These are phyloP conservation scores for Tetragnatha versicolor DNA, from an alignment of 1,140 invertebrate genomes.

Conservation along the genomic window DNA sequence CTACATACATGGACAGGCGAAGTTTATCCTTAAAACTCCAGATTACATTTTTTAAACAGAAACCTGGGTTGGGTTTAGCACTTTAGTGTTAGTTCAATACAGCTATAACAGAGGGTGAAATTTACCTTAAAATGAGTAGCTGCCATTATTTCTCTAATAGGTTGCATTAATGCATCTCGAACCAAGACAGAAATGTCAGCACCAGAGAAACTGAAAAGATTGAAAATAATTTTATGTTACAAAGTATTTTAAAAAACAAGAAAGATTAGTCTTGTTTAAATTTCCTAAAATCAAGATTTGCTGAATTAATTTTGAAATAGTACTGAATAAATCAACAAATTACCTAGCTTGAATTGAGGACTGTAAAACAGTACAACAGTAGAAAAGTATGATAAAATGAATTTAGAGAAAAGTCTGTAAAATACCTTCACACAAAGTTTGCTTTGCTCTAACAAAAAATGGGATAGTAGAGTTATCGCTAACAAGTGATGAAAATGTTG, in stretches of 20 bases:
- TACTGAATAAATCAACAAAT: no score
- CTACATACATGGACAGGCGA: no score
- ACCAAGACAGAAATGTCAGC: conserved; percentile 99
- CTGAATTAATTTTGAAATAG: no score
- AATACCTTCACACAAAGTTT: no score
- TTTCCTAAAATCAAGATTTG: no score
- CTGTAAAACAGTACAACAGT: not conserved
- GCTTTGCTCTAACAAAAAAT: no score
- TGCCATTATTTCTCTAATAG: conserved; percentile 96
- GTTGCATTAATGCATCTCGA: conserved; percentile 97
- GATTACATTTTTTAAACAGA: not conserved
- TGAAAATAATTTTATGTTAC: no score
- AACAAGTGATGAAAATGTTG: no score
- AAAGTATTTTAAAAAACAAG: no score
- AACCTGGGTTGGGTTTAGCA: no score
- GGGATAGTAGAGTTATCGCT: no score
- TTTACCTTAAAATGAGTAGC: conserved; percentile 92
- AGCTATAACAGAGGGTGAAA: not conserved
- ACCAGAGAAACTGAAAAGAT: conserved; percentile 74
- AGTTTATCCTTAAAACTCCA: not conserved
- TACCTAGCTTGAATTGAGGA: not conserved
- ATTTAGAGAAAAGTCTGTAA: not conserved
- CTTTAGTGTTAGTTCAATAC: not conserved
- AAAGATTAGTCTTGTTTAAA: no score
- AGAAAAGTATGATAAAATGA: not conserved